Evolutionary conservation across 2,113 vertebrate species (phyloP).

Genomic region (Zapus hudsonius): DNA sequence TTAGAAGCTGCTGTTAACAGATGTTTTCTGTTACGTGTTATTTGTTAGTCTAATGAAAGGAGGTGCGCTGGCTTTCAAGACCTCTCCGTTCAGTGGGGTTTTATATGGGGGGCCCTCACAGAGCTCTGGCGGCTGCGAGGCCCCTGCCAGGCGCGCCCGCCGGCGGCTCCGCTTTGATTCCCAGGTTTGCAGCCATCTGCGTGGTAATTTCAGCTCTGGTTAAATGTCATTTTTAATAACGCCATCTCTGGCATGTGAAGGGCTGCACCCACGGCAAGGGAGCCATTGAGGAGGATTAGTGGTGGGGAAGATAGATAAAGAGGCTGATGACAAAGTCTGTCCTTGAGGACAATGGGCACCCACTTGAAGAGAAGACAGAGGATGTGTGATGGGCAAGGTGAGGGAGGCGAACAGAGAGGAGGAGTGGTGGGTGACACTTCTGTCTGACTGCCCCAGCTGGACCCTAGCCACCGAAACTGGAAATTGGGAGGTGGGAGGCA

Average conservation of each 20-base stretch:
- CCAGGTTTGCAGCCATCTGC: slow-evolving; percentile 62
- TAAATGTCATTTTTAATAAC: slow-evolving; percentile 79
- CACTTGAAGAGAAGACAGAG: fast-evolving
- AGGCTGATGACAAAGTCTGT: background rate
- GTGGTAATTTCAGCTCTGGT: slow-evolving; percentile 72
- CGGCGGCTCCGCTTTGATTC: slow-evolving; percentile 71
- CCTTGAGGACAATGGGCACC: background rate
- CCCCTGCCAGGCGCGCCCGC: slow-evolving; percentile 70
- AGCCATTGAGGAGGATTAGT: background rate
- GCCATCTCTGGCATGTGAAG: slow-evolving; percentile 56
- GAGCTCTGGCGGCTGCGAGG: slow-evolving; percentile 59
- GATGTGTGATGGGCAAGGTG: background rate
- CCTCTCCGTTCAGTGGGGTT: slow-evolving; percentile 78
- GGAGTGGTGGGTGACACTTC: background rate
- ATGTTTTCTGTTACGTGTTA: slow-evolving; percentile 87
- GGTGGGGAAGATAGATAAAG: background rate
- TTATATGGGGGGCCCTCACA: slow-evolving; percentile 72
- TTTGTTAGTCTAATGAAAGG: slow-evolving; percentile 91
- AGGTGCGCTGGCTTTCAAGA: slow-evolving; percentile 87
- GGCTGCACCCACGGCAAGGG: slow-evolving; percentile 37
- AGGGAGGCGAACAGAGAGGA: too few species aligned
- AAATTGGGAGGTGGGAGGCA: background rate
- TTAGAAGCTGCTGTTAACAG: slow-evolving; percentile 86
- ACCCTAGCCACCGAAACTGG: background rate
- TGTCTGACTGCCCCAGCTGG: fast-evolving